These are phyloP conservation scores for Ctena decussata DNA, from an alignment of 2,888 invertebrate species.

Conservation along the genomic window DNA sequence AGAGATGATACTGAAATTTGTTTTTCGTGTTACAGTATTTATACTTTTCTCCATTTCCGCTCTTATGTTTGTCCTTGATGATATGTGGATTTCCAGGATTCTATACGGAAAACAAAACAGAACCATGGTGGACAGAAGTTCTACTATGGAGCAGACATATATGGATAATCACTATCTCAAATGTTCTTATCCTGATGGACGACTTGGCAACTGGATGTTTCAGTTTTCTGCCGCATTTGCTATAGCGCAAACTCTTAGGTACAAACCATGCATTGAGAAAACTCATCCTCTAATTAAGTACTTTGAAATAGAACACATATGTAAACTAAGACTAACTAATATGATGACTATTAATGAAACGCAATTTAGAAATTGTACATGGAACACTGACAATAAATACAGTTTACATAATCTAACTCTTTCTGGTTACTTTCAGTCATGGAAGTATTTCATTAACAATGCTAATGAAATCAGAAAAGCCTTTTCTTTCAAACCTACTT, in stretches of 20 bases:
- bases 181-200: background rate
- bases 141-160: too few relatives aligned
- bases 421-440: conserved; percentile 15
- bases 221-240: conserved; percentile 1
- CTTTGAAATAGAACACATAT: background rate
- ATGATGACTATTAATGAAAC: background rate
- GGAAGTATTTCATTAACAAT: background rate
- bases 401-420: background rate
- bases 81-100: too few relatives aligned
- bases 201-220: conserved; percentile 22
- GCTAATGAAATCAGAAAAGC: background rate
- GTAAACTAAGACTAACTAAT: background rate
- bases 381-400: too few relatives aligned
- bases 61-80: too few relatives aligned
- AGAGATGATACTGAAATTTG: too few relatives aligned
- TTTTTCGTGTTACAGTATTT: too few relatives aligned
- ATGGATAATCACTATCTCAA: background rate
- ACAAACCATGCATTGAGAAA: background rate
- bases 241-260: background rate
- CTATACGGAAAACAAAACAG: too few relatives aligned
- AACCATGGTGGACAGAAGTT: too few relatives aligned
- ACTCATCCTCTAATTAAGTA: background rate
- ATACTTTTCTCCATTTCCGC: too few relatives aligned
- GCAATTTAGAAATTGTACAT: background rate
- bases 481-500: background rate